Evolutionary conservation across 2,888 invertebrate genomes (phyloP).

Genomic region (Zygothrica quintamaculata): DNA sequence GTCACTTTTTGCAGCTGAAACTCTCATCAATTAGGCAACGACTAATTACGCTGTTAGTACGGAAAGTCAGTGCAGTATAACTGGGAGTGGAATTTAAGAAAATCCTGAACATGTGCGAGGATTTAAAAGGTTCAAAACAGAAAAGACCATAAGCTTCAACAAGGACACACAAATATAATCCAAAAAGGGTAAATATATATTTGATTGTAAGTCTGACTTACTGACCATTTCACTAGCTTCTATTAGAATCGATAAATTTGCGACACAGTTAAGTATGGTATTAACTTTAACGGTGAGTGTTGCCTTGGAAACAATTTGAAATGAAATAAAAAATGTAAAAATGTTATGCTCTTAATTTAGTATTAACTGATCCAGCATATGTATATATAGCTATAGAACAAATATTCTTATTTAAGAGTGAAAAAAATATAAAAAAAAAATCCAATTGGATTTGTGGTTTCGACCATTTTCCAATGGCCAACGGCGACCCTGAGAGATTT

Average conservation of each 20-base stretch:
- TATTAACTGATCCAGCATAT: no score
- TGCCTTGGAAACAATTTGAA: no score
- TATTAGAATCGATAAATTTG: no score
- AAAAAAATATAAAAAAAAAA: no score
- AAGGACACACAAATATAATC: neutral
- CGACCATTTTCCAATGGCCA: conserved; percentile 2
- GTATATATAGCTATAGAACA: no score
- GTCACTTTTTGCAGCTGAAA: conserved; percentile 2
- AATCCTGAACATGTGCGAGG: neutral
- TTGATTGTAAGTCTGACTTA: no score
- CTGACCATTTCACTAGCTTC: no score
- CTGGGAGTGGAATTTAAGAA: conserved; percentile 5
- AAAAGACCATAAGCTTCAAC: neutral
- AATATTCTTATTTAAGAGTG: conserved; percentile 4
- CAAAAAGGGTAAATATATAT: neutral
- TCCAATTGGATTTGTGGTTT: conserved; percentile 14
- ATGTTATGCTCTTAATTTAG: no score
- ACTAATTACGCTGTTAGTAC: conserved; percentile 58
- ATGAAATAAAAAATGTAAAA: no score
- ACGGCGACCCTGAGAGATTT: conserved; percentile 23
- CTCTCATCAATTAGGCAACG: conserved; percentile 60
- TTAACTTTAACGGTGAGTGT: no score
- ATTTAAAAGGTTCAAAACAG: no score
- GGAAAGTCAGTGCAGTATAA: neutral
- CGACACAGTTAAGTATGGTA: no score